These are phyloP conservation scores for Desmodus rotundus DNA, from an alignment of 2,113 vertebrate species.

Conservation along the genomic window DNA sequence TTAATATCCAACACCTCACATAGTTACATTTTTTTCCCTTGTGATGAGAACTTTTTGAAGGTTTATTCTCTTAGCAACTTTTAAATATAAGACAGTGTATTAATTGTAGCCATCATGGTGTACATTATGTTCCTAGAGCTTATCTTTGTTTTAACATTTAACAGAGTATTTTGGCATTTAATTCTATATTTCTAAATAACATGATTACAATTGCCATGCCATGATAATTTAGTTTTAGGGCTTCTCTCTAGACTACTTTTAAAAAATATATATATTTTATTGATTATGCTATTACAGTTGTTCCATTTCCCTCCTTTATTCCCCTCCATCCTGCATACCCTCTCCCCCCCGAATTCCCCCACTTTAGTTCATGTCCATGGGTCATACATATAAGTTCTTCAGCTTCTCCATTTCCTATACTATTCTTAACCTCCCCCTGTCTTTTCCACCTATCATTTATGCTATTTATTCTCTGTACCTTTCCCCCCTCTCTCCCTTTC, in stretches of 20 bases:
- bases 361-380: too few species aligned
- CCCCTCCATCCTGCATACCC: too few species aligned
- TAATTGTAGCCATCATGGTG: neutral
- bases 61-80: neutral
- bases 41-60: neutral
- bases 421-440: too few species aligned
- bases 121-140: neutral
- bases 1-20: neutral
- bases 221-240: neutral
- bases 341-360: too few species aligned
- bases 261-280: too few species aligned
- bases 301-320: too few species aligned
- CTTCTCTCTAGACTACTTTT: neutral
- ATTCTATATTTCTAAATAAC: neutral
- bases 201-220: neutral
- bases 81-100: neutral
- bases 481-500: too few species aligned
- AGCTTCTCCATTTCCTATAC: too few species aligned
- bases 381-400: too few species aligned
- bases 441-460: too few species aligned
- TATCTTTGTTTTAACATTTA: neutral
- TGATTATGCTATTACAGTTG: too few species aligned
- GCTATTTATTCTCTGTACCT: too few species aligned
- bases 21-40: neutral
- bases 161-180: neutral